Evolutionary conservation across 1,140 invertebrate species (phyloP).

Genomic region (Arctopsyche grandis): DNA sequence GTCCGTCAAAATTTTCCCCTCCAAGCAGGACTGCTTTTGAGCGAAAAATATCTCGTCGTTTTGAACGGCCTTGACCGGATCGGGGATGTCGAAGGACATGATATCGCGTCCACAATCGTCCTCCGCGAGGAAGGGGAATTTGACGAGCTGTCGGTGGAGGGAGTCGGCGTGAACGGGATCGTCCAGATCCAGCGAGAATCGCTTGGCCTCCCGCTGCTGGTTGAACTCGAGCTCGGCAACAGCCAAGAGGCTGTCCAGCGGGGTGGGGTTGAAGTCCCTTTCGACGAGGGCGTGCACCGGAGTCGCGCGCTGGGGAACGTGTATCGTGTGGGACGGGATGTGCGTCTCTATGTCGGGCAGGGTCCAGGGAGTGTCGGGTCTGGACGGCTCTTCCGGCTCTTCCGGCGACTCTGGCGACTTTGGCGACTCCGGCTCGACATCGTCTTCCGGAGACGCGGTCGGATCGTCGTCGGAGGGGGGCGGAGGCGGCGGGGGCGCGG

Average conservation of each 20-base stretch:
- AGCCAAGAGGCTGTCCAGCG: conserved; percentile 69
- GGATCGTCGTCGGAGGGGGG: conserved; percentile 52
- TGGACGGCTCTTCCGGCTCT: background rate
- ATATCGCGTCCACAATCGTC: conserved; percentile 62
- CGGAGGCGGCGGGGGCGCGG: conserved; percentile 36
- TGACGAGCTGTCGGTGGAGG: conserved; percentile 20
- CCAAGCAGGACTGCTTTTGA: conserved; percentile 55
- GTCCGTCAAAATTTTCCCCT: conserved; percentile 53
- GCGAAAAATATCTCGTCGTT: conserved; percentile 60
- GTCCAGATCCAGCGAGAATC: background rate
- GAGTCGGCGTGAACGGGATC: background rate
- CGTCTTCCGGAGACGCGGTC: conserved; percentile 26
- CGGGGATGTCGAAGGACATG: conserved; percentile 63
- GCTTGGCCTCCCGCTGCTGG: conserved; percentile 58
- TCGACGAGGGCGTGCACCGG: conserved; percentile 55
- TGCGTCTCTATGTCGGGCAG: conserved; percentile 69
- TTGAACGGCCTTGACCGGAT: conserved; percentile 56
- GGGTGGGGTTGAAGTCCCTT: conserved; percentile 58
- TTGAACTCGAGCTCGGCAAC: conserved; percentile 69
- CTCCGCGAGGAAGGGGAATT: conserved; percentile 59
- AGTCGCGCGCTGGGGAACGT: conserved; percentile 63
- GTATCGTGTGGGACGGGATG: conserved; percentile 69
- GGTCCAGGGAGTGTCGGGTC: conserved; percentile 53
- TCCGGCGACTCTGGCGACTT: background rate
- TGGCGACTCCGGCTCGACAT: conserved; percentile 13